Base-by-base conservation (phyloP, 2,888 invertebrate species). In the Malachius bipustulatus region DNA sequence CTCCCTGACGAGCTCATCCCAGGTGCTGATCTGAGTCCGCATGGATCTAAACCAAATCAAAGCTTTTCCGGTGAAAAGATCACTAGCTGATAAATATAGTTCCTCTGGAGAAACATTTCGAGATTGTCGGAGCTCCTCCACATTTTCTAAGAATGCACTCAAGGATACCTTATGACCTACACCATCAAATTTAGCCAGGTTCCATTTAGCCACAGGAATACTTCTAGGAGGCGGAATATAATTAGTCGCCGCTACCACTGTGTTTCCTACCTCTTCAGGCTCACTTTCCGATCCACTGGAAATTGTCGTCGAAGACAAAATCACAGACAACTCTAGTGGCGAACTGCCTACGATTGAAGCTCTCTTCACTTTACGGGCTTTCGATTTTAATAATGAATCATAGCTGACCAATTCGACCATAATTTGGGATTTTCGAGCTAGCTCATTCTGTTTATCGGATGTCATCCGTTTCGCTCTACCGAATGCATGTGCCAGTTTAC, bases 191-290 rank as follows among this genome's bases (percentile, higher is more conserved):
- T 19, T 32, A 10, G 16, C n/a, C 4, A 32, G n/a, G 10, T 32
- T 32, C 24, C 32, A 32, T 16, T 32, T 24, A 32, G 16, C 16
- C 16, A 32, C 32, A 2, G 32, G 10, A 30, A n/a, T 13, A 14
- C 10, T 30, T 8, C 11, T 13, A 12, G 14, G 30, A 11, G 13
- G 30, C 3, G 30, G 2, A 4, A 16, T 15, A 30, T 15, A 3
- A 3, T 8, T n/a, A 30, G 30, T 12, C 3, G 11, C 4, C 9
- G 14, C 14, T 9, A 3, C 4, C 10, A 4, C 4, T 6, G 13
- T 9, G 14, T 4, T 12, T 9, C 10, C 15, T 4, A 16, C 30
- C 12, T 28, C 28, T 3, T 28, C 28, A 3, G 28, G 14, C 28
- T 3, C 28, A 28, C 3, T 3, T 9, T 28, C 28, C 6, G 28